These are phyloP conservation scores for Agrenia bidenticulata DNA, from an alignment of 2,888 invertebrate species.

Conservation along the genomic window DNA sequence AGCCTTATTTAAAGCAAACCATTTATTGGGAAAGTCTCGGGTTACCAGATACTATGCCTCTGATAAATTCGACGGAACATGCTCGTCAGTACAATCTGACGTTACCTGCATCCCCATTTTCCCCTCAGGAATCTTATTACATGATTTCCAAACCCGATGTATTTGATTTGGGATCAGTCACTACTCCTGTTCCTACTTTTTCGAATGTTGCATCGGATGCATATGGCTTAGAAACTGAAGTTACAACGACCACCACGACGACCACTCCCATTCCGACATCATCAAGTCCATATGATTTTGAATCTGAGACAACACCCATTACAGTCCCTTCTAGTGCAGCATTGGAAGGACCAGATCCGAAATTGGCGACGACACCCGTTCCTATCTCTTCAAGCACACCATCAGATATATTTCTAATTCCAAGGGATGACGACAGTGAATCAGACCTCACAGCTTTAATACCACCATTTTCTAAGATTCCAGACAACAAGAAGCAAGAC, in stretches of 20 bases:
- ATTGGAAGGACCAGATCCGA: background rate
- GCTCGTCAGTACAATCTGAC: background rate
- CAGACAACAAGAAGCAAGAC: no score
- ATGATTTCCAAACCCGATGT: background rate
- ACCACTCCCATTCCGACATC: background rate
- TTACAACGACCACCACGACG: background rate
- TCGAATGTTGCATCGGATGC: background rate
- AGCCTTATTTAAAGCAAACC: constrained; percentile 37
- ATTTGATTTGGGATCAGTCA: background rate
- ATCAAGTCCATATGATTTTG: background rate
- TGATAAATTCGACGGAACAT: constrained; percentile 26
- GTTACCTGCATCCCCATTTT: background rate
- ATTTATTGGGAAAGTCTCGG: constrained; percentile 45
- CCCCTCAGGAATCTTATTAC: background rate
- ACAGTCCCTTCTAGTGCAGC: background rate
- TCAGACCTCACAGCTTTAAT: no score
- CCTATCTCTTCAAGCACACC: constrained; percentile 18
- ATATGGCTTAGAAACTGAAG: background rate
- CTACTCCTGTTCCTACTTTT: constrained; percentile 1
- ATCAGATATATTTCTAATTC: background rate
- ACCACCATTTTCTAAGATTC: no score
- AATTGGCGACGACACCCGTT: background rate
- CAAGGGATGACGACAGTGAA: background rate
- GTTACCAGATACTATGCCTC: constrained; percentile 34
- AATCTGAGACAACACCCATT: background rate